Evolutionary conservation across 2,113 vertebrate species (phyloP).

Genomic region (Phylloscopus trochilus): DNA sequence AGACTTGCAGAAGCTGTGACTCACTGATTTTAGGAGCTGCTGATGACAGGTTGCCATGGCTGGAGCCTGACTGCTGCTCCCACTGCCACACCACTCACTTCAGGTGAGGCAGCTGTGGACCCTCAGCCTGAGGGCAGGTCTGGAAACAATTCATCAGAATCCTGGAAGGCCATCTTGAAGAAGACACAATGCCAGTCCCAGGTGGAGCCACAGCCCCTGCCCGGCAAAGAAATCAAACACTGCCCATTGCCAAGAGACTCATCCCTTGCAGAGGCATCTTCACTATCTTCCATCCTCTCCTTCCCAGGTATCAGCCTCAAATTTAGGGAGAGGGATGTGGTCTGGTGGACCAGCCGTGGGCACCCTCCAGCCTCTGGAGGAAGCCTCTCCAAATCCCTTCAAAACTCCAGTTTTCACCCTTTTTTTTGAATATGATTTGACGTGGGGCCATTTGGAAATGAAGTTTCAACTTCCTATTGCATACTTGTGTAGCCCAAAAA

Average conservation of each 20-base stretch:
- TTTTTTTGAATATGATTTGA: background rate
- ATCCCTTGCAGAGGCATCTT: background rate
- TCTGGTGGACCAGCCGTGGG: background rate
- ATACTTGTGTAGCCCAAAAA: background rate
- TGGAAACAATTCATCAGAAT: background rate
- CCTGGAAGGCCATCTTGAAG: background rate
- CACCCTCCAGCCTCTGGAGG: background rate
- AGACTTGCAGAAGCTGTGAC: background rate
- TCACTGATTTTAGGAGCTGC: background rate
- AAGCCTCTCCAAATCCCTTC: background rate
- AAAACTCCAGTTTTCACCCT: background rate
- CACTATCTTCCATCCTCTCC: background rate
- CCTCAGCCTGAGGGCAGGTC: background rate
- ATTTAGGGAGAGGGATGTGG: background rate
- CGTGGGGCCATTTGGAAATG: fast-evolving
- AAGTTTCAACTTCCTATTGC: background rate
- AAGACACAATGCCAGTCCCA: fast-evolving
- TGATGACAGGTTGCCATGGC: fast-evolving
- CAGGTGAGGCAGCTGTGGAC: background rate
- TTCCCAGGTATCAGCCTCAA: background rate
- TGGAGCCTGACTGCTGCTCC: fast-evolving
- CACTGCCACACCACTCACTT: background rate
- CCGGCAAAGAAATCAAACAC: background rate
- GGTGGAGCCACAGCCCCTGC: background rate
- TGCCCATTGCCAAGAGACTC: fast-evolving